A percentile compares a stretch with the other conserved stretches of the same genome.
Evolutionary conservation across 2,888 invertebrate genomes (phyloP).

Genomic region (Petrolisthes cinctipes): DNA sequence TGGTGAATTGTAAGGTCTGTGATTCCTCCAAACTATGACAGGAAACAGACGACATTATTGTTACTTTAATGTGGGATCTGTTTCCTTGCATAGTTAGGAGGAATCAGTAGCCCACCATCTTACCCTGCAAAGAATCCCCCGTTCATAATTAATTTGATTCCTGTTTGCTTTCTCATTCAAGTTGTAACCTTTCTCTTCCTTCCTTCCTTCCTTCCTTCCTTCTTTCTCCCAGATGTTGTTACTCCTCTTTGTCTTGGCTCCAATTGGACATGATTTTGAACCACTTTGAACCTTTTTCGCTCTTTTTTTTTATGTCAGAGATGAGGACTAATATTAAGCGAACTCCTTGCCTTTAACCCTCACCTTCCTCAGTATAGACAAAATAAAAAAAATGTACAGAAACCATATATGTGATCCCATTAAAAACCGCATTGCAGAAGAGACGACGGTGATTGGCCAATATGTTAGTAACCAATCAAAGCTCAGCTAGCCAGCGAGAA

Average conservation of each 20-base stretch:
- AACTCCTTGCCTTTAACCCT: not conserved
- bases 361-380: not conserved
- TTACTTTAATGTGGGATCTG: not conserved
- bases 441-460: not conserved
- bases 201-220: not conserved
- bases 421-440: not conserved
- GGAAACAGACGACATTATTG: not conserved
- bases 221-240: not conserved
- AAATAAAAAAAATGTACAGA: not conserved
- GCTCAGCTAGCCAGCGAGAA: not conserved
- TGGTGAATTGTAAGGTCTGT: too few relatives aligned
- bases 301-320: not conserved
- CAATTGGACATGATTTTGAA: conserved; percentile 15
- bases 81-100: not conserved
- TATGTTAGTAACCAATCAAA: not conserved
- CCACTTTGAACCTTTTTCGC: conserved; percentile 2
- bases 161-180: not conserved
- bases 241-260: not conserved
- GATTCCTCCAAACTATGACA: too few relatives aligned
- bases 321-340: not conserved
- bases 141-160: not conserved
- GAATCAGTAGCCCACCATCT: not conserved
- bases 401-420: not conserved
- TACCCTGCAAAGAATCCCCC: not conserved
- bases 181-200: not conserved